Base-by-base conservation (phyloP, 2,797 vertebrate species). In the Myotis pilosus region DNA sequence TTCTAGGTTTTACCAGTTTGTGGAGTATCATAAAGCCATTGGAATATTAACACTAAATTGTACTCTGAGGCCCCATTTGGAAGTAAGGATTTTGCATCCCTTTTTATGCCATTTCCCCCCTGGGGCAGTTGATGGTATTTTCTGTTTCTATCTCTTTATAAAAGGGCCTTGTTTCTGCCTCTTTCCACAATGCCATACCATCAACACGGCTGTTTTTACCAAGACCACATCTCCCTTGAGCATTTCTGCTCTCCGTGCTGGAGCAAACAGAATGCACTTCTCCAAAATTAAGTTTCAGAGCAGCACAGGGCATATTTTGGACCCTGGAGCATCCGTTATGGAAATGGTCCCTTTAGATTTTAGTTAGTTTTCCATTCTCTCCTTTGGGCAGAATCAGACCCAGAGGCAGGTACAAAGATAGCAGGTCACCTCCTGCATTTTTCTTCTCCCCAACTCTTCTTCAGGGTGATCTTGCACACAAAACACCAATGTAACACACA, bases 41-140 rank as follows among this genome's bases (percentile, higher is more conserved):
- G 57, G 25, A 75, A 79, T 92, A 92, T 79, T 83, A 86, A 68
- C 20, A 25, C 6, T 76, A 75, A 64, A 41, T 51, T 93, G 15
- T 3, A 28, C 28, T 86, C 16, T 47, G 69, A 94, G 41, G 4
- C 36, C 25, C 8, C 11, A 15, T 69, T 86, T 57, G 11, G 49
- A 68, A 51, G 11, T 30, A 60, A 87, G 25, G 4, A 7, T 78
- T 89, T 71, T 57, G 6, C 1, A 60, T 4, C 17, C 25, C 10
- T 3, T 23, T 10, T 25, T 3, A 20, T 5, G 55, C 3, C 9
- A n/a, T 79, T 38, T 44, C 11, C 10, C 15, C 8, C 6, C 13
- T 66, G 57, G 16, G 28, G 87, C 78, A n/a, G 10, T n/a, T 28
- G 33, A 62, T 79, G 44, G 5, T 81, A 28, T 84, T 74, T 41